These are phyloP conservation scores for Tyrannus savana DNA, from an alignment of 2,113 vertebrate genomes.

Conservation along the genomic window DNA sequence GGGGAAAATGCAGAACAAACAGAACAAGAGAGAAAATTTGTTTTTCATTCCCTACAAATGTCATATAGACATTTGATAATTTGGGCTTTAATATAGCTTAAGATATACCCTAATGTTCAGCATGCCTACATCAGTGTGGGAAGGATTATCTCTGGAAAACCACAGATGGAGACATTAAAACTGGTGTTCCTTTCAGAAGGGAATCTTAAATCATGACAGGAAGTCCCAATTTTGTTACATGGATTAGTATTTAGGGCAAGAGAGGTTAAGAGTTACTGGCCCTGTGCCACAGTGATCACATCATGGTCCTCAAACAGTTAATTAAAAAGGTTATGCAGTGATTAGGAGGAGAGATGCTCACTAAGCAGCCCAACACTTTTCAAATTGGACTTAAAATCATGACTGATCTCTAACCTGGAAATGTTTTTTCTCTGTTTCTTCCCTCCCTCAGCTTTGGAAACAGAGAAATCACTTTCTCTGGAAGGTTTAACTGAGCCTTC, in stretches of 20 bases:
- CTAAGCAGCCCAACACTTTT: background rate
- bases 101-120: background rate
- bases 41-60: conserved; percentile 3
- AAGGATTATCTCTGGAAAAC: conserved; percentile 35
- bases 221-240: background rate
- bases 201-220: background rate
- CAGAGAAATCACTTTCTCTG: background rate
- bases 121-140: conserved; percentile 6
- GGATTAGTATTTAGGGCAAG: background rate
- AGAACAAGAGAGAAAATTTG: background rate
- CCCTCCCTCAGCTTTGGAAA: background rate
- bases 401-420: background rate
- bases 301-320: background rate
- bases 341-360: background rate
- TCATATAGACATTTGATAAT: background rate
- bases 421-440: background rate
- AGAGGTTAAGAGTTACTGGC: background rate
- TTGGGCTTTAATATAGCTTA: background rate
- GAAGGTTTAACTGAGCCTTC: background rate
- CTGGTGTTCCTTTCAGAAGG: background rate
- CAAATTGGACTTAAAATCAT: background rate
- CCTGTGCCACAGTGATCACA: background rate
- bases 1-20: background rate
- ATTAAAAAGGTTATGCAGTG: background rate
- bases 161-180: conserved; percentile 44